Evolutionary conservation across 2,797 vertebrate genomes (phyloP), one percentile per base, ranked within the genome.

Genomic region (Linurgus olivaceus): DNA sequence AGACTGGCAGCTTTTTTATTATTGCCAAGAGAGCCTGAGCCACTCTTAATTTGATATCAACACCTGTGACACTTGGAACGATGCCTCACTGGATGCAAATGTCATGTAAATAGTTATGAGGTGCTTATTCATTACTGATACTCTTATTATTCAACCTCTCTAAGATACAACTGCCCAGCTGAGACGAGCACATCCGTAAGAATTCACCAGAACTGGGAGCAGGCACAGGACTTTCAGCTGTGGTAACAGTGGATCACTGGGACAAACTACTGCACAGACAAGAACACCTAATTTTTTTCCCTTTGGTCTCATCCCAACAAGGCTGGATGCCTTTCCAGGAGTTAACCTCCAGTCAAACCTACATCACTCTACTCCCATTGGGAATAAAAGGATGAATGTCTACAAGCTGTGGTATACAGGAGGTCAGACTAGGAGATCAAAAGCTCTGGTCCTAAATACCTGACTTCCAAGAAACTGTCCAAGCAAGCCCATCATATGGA

Each of bases 61-160:
- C 97, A 97, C 96, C 97, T 97, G 96, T 89, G 95, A 93, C 95
- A 88, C 87, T 91, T 97, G 96, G 97, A 96, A 91, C 15, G 1
- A 42, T 95, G 93, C 96, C 96, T 95, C 37, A 28, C 31, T 92
- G 91, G 74, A 86, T 94, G 88, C 78, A 87, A 61, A 81, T 40
- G 78, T 15, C 61, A 26, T 76, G 63, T 7, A 29, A 86, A 91
- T n/a, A 50, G 58, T 33, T 85, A 76, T 0, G 1, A 94, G 78
- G 55, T 67, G 51, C 55, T 95, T 94, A 92, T 92, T 93, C 40
- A 63, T 44, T 88, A 35, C 68, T 73, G 28, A 72, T 66, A 61
- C 38, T 51, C 19, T 26, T 84, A 59, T 61, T 85, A 72, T 78
- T 71, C 29, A 45, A 13, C 14, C 59, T 76, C 28, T 40, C 5